These are phyloP conservation scores for Cercopithecus neglectus DNA, from an alignment of 2,797 vertebrate genomes.

Conservation along the genomic window DNA sequence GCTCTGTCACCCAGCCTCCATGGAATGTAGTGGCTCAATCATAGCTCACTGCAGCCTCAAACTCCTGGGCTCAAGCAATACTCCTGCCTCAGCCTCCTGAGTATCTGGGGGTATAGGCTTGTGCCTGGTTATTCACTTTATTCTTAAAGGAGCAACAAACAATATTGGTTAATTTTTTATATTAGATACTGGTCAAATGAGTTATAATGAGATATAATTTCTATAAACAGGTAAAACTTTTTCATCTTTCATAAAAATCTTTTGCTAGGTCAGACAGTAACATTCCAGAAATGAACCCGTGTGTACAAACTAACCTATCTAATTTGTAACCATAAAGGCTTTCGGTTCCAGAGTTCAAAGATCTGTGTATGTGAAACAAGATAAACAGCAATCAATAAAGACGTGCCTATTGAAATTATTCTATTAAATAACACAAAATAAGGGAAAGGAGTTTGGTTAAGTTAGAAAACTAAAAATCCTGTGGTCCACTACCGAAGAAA, in stretches of 20 bases:
- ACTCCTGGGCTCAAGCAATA: background rate
- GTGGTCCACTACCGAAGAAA: background rate
- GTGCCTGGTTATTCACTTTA: background rate
- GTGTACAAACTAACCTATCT: conserved; percentile 18
- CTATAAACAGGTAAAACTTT: background rate
- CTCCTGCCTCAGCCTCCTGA: background rate
- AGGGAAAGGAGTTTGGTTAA: background rate
- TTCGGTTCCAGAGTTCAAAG: conserved; percentile 20
- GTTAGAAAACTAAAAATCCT: conserved; percentile 33
- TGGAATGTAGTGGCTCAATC: background rate
- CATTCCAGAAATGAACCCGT: background rate
- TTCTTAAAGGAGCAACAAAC: conserved; percentile 25
- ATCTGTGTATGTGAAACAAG: background rate
- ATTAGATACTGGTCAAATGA: background rate
- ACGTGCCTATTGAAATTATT: background rate
- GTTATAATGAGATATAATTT: conserved; percentile 2
- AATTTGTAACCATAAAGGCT: background rate
- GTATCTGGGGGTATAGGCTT: background rate
- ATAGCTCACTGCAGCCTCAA: background rate
- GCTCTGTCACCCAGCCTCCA: background rate
- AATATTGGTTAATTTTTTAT: background rate
- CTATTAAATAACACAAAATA: conserved; percentile 7
- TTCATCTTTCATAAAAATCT: background rate
- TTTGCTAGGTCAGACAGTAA: background rate
- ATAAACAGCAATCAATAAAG: background rate